phyloP scores from a whole-genome alignment of 2,888 invertebrate species.

The Plutella xylostella region DNA sequence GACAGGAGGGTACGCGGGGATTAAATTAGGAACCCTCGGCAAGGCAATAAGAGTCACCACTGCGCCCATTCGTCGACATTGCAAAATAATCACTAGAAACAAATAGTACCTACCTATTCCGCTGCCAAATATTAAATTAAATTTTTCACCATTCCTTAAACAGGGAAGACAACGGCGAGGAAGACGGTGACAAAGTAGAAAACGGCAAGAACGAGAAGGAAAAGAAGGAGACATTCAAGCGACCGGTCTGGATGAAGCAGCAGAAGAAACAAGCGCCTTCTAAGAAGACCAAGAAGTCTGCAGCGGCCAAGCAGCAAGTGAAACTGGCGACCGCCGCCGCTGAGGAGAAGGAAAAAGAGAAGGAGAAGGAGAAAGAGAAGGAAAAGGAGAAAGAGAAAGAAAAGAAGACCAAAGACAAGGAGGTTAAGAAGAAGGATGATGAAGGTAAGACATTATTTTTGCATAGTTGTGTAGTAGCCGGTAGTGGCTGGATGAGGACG shows the following conservation, averaged over 20 bases:
- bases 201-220: constrained; percentile 56
- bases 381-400: constrained; percentile 27
- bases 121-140: too few relatives aligned
- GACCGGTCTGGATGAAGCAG: constrained; percentile 87
- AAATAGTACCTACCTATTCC: too few relatives aligned
- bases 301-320: constrained; percentile 22
- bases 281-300: constrained; percentile 32
- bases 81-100: too few relatives aligned
- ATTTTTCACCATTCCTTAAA: too few relatives aligned
- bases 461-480: too few relatives aligned
- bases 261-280: constrained; percentile 63
- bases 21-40: too few relatives aligned
- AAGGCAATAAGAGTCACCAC: too few relatives aligned
- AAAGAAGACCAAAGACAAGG: constrained; percentile 25
- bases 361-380: constrained; percentile 21
- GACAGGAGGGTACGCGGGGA: too few relatives aligned
- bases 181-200: constrained; percentile 37
- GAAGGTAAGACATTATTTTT: constrained; percentile 29
- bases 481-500: too few relatives aligned
- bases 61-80: too few relatives aligned
- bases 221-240: constrained; percentile 70
- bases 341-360: constrained; percentile 34
- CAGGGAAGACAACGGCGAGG: constrained; percentile 68
- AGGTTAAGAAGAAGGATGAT: constrained; percentile 56
- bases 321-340: constrained; percentile 25